Evolutionary conservation across 2,888 invertebrate genomes (phyloP).

Genomic region (Perizoma affinitatum): DNA sequence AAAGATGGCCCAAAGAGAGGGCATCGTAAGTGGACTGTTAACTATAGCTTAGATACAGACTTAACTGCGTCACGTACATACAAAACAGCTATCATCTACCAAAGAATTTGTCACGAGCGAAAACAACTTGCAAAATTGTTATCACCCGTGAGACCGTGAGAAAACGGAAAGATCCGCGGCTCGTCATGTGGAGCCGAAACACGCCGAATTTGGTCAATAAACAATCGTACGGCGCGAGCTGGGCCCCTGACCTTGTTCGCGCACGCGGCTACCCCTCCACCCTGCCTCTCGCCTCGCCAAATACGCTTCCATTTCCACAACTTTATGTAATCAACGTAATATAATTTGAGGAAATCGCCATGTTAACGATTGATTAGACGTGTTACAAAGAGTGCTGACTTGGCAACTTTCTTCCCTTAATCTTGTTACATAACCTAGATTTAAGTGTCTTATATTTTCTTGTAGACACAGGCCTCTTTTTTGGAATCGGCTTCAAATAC

Average conservation of each 20-base stretch:
- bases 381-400: background rate
- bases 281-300: constrained; percentile 46
- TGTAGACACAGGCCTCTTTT: background rate
- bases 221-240: constrained; percentile 44
- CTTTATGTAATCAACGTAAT: constrained; percentile 61
- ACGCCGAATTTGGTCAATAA: constrained; percentile 54
- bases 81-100: background rate
- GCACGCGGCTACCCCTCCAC: constrained; percentile 53
- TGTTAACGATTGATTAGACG: constrained; percentile 26
- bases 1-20: too few species aligned
- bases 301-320: constrained; percentile 65
- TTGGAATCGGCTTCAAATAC: constrained; percentile 1
- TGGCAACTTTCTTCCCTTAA: background rate
- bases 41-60: too few species aligned
- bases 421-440: background rate
- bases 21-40: too few species aligned
- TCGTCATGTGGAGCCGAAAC: constrained; percentile 32
- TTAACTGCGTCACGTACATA: too few species aligned
- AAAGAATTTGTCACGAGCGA: background rate
- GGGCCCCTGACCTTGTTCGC: constrained; percentile 76
- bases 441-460: background rate
- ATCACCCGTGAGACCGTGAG: constrained; percentile 35
- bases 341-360: constrained; percentile 40
- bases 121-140: constrained; percentile 16
- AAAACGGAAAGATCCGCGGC: constrained; percentile 33